Conservation (phyloP, 2,888 invertebrate genomes). For the Euzetes globulus region DNA sequence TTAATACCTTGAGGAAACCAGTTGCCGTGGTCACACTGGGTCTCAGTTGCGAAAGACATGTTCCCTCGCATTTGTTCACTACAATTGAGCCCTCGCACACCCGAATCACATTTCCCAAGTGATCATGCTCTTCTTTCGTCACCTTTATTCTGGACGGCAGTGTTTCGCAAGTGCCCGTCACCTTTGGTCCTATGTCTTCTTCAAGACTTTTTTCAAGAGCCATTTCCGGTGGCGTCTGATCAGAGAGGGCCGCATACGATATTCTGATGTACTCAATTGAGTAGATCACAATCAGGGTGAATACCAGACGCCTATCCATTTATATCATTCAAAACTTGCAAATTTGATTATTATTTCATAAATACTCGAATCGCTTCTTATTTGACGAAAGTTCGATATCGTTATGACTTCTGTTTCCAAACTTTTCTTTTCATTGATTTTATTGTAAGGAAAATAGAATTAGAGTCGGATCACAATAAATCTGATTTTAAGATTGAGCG, state of each 20-base stretch:
- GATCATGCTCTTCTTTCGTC: conserved; percentile 69
- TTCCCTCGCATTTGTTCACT: conserved; percentile 88
- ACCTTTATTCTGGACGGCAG: conserved; percentile 41
- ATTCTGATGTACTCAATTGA: not conserved
- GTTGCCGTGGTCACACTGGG: conserved; percentile 80
- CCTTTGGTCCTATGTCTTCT: not conserved
- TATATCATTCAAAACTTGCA: not conserved
- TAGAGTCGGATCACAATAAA: not conserved
- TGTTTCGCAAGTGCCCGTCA: conserved; percentile 37
- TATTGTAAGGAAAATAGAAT: not conserved
- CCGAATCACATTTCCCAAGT: conserved; percentile 69
- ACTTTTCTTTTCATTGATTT: not conserved
- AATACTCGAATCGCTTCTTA: not conserved
- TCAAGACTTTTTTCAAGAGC: not conserved
- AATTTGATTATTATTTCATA: not conserved
- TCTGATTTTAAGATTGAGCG: not conserved
- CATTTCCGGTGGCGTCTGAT: not conserved
- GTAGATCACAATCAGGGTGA: not conserved
- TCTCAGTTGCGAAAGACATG: conserved; percentile 82
- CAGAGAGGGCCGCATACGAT: not conserved
- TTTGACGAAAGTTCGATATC: not conserved
- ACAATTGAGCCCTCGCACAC: conserved; percentile 82
- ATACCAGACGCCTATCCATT: not conserved
- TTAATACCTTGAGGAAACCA: conserved; percentile 71
- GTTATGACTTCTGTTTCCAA: not conserved